Base-by-base conservation (phyloP, 1,140 invertebrate genomes). In the Macrobrachium nipponense region DNA sequence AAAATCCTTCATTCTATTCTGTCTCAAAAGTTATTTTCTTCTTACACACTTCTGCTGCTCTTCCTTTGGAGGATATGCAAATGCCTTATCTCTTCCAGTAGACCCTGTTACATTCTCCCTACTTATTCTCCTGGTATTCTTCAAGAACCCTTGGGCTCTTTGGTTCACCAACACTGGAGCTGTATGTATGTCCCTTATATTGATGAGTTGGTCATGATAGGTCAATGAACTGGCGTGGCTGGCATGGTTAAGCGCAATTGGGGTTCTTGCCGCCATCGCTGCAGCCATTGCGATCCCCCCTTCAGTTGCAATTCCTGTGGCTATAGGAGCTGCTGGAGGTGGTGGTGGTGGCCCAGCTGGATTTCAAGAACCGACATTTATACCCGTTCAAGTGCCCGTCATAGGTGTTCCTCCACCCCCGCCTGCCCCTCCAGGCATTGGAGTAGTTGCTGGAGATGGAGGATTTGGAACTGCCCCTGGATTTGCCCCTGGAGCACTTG, bases 141-240 rank as follows among this genome's bases (percentile, higher is more conserved):
- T 11, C 68, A 12, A 14, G 17, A 43, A 70, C 0, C 23, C 68
- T 27, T 2, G 51, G 51, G 51, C 51, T 10, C 51, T 51, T 51
- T 51, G 51, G 51, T 51, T 51, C 51, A 51, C 51, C 51, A 51
- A 51, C 51, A 6, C 12, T 10, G 51, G 51, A 66, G 23, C 15
- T 10, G 5, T 12, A 17, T 43, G 23, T 70, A 10, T 23, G 68
- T 70, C 68, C 23, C 5, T 14, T 23, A 14, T 27, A 70, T 23
- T 70, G 68, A 70, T n/a, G 8, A 23, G 5, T n/a, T 60, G 23
- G 58, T 17, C 58, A 20, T 61, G 76, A 15, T 79, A 79, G 76
- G 76, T 61, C 17, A 14, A n/a, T 11, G 76, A 79, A n/a, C 8
- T 79, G 51, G 60, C 76, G 18, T 79, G 76, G 76, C 18, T 79